Conservation (phyloP, 2,888 invertebrate genomes). For the Schizotus pectinicornis region DNA sequence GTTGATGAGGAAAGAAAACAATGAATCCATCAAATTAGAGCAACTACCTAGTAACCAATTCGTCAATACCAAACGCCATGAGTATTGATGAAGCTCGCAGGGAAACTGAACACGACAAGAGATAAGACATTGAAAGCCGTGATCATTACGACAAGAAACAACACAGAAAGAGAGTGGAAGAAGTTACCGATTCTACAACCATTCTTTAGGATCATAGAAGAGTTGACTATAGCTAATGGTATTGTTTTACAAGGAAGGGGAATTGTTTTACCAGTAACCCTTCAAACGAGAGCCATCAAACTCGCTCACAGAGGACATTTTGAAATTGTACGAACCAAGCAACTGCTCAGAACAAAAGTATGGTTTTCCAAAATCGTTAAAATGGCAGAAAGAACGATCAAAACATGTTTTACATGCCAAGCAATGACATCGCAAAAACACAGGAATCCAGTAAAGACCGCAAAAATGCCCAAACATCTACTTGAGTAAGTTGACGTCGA, state of each 20-base stretch:
- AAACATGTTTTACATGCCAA: constrained; percentile 9
- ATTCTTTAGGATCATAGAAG: constrained; percentile 14
- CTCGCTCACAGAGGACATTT: constrained; percentile 26
- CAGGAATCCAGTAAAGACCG: constrained; percentile 2
- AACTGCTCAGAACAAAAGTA: constrained; percentile 25
- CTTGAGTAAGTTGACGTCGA: constrained; percentile 22
- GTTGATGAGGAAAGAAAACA: not conserved
- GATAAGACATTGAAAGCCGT: constrained; percentile 4
- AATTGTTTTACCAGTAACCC: constrained; percentile 10
- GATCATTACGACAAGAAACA: not conserved
- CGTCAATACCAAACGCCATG: constrained; percentile 15
- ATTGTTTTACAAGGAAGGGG: constrained; percentile 13
- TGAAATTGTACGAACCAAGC: constrained; percentile 21
- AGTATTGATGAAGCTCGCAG: constrained; percentile 20
- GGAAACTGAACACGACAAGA: constrained; percentile 18
- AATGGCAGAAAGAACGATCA: constrained; percentile 1
- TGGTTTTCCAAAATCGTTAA: constrained; percentile 31
- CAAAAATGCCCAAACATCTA: not conserved
- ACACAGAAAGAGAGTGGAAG: constrained; percentile 3
- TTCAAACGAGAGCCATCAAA: constrained; percentile 13
- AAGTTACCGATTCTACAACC: constrained; percentile 4
- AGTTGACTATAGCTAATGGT: constrained; percentile 10
- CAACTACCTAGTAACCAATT: constrained; percentile 17
- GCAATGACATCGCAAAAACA: too few species aligned
- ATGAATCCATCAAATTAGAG: constrained; percentile 9